Evolutionary conservation across 2,888 invertebrate genomes (phyloP).

Genomic region (Archips crataeganus): DNA sequence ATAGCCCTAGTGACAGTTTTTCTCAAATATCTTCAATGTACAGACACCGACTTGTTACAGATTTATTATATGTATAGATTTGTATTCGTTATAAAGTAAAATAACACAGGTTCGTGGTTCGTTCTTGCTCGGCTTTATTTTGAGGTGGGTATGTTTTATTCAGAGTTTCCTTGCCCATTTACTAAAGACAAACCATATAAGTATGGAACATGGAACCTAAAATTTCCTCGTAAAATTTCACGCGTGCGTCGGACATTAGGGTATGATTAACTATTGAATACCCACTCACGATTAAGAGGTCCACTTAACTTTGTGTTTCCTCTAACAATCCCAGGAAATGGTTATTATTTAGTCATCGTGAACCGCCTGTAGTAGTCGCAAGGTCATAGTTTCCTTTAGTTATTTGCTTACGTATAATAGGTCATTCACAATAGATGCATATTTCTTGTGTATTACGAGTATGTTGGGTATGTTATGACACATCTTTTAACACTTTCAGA

Average conservation of each 20-base stretch:
- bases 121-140: too few species aligned
- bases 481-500: conserved; percentile 28
- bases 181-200: too few species aligned
- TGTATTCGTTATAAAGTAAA: too few species aligned
- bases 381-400: conserved; percentile 33
- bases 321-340: conserved; percentile 36
- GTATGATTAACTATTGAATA: conserved; percentile 11
- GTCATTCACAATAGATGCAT: conserved; percentile 17
- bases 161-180: too few species aligned
- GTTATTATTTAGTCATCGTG: conserved; percentile 34
- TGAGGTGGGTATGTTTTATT: too few species aligned
- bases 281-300: conserved; percentile 21
- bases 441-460: conserved; percentile 19
- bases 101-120: too few species aligned
- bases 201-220: too few species aligned
- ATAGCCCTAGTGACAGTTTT: too few species aligned
- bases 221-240: too few species aligned
- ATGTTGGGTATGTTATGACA: conserved; percentile 10
- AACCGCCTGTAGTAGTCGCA: conserved; percentile 14
- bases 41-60: too few species aligned
- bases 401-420: conserved; percentile 3
- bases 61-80: too few species aligned
- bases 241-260: not conserved
- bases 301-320: conserved; percentile 30
- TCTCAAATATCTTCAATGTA: too few species aligned